Percentiles rank a stretch among this genome's conserved stretches.
phyloP scores from a whole-genome alignment of 2,888 invertebrate genomes.

The Philaethria dido region DNA sequence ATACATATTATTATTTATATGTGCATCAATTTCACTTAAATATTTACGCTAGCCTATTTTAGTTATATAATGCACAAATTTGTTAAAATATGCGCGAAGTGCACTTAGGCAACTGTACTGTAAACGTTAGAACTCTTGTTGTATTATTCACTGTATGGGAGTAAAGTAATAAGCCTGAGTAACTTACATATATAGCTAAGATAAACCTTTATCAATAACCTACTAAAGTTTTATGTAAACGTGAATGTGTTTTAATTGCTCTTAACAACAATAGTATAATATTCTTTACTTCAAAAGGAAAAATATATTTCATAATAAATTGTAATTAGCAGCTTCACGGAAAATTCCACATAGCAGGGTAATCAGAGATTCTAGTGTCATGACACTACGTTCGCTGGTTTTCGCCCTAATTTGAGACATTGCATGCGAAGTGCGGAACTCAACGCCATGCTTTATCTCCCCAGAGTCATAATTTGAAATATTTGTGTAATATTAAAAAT shows the following conservation, averaged over 20 bases:
- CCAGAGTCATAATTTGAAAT: too few relatives aligned
- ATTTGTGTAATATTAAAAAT: too few relatives aligned
- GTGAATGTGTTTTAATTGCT: background rate
- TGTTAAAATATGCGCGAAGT: slow-evolving; percentile 2
- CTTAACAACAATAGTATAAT: background rate
- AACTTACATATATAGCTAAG: slow-evolving; percentile 12
- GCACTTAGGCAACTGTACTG: background rate
- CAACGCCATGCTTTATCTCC: too few relatives aligned
- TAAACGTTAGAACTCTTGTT: slow-evolving; percentile 17
- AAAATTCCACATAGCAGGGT: too few relatives aligned
- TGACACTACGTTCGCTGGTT: too few relatives aligned
- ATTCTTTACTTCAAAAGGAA: background rate
- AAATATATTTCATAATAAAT: too few relatives aligned
- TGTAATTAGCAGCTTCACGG: too few relatives aligned
- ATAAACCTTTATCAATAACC: background rate
- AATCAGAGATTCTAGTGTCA: too few relatives aligned
- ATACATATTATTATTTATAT: too few relatives aligned
- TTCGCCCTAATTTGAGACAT: too few relatives aligned
- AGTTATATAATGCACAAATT: background rate
- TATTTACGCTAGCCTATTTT: background rate
- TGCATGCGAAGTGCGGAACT: too few relatives aligned
- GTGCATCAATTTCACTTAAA: background rate
- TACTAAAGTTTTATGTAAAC: background rate
- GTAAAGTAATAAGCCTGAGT: slow-evolving; percentile 8
- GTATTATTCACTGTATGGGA: slow-evolving; percentile 12